A percentile compares a stretch with the other conserved stretches of the same genome.
Evolutionary conservation across 2,113 vertebrate species (phyloP).

Genomic region (Cichladusa arquata): DNA sequence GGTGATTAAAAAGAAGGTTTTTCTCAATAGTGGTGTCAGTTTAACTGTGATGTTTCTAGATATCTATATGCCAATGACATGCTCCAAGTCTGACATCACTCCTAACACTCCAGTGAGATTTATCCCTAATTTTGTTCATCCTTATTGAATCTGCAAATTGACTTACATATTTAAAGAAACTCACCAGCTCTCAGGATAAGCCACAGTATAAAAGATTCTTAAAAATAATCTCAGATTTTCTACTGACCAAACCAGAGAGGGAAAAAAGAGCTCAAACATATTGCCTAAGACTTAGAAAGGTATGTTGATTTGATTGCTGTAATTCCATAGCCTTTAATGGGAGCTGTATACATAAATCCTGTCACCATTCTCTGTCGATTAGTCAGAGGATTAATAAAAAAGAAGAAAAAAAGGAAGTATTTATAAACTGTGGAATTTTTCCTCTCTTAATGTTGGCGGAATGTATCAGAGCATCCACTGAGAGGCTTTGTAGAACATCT

Average conservation of each 20-base stretch:
- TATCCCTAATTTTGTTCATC: background rate
- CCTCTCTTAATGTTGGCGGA: background rate
- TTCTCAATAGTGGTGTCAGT: background rate
- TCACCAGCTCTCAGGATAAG: background rate
- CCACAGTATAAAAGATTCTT: background rate
- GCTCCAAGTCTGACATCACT: background rate
- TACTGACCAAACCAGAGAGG: background rate
- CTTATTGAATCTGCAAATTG: background rate
- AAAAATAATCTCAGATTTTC: background rate
- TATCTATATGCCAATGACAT: background rate
- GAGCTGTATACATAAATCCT: background rate
- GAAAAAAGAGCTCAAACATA: background rate
- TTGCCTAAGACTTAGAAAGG: background rate
- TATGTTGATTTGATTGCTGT: background rate
- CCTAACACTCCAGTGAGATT: background rate
- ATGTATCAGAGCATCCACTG: background rate
- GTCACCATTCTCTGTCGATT: background rate
- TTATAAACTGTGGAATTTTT: background rate
- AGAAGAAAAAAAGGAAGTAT: background rate
- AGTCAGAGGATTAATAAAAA: background rate
- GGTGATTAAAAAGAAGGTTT: background rate
- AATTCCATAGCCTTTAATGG: background rate
- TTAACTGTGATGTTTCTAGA: background rate
- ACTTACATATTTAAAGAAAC: background rate
- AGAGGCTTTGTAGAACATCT: background rate